Base-by-base conservation (phyloP, 2,888 invertebrate genomes). In the Coelinius sp. region DNA sequence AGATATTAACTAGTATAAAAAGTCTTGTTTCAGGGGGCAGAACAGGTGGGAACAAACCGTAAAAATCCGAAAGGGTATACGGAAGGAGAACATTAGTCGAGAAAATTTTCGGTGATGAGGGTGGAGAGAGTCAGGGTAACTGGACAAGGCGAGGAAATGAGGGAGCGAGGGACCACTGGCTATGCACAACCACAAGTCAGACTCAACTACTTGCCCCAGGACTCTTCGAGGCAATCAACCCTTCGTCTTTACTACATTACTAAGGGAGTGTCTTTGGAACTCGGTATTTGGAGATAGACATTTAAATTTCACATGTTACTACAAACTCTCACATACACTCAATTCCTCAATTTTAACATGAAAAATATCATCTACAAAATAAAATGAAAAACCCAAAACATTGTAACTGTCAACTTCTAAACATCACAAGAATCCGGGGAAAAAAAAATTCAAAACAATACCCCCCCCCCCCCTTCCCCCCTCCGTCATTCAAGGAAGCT, bases 141-240 rank as follows among this genome's bases (percentile, higher is more conserved):
- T 41, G 53, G 44, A 31, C 49, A 17, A 49, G 70, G 68, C 41
- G 67, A 69, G 65, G 68, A 82, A 81, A 83, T 84, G 83, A 82
- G 78, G 72, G 78, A 78, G 79, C 79, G 78, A 77, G 80, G 71
- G n/a, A n/a, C 74, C 79, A 75, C 75, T 73, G 75, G 74, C 73
- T 71, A 66, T 73, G 65, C 73, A 75, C 84, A 84, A 85, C 87
- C 86, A 83, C 86, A 85, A 85, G 85, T 86, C 84, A 84, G 62
- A 66, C 80, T 82, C 80, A 75, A 77, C 75, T 76, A 75, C 75
- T 73, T n/a, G n/a, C 77, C 77, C 78, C 78, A 82, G 82, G 20
- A 82, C 82, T 83, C 83, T 78, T 35, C 80, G 79, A 83, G 83
- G 83, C 83, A 83, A 85, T 85, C 85, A 83, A 84, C 83, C 84